Percentiles rank a stretch among this genome's conserved stretches.
Evolutionary conservation across 2,797 vertebrate species (phyloP).

Genomic region (Darevskia mixta): DNA sequence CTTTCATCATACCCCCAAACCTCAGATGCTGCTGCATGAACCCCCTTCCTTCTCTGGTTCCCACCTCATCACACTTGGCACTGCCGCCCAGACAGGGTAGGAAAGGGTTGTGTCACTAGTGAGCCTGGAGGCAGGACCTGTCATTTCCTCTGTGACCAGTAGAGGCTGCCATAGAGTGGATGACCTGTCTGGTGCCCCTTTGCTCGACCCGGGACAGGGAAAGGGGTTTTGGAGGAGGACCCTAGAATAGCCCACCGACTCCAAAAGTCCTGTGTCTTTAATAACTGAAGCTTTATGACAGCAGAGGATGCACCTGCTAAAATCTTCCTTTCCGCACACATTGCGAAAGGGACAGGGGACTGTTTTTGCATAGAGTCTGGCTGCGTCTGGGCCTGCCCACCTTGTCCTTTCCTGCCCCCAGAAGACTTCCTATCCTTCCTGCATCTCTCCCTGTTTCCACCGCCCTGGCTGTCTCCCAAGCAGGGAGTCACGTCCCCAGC

Average conservation of each 20-base stretch:
- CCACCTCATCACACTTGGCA: not conserved
- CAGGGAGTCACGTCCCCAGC: conserved; percentile 26
- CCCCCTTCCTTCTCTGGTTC: not conserved
- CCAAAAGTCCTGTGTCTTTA: not conserved
- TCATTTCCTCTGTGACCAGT: not conserved
- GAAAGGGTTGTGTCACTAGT: not conserved
- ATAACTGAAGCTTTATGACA: not conserved
- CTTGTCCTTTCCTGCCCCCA: not conserved
- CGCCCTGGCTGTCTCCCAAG: conserved; percentile 42
- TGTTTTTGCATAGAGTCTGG: not conserved
- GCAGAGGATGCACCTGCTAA: conserved; percentile 4
- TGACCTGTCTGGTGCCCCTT: not conserved
- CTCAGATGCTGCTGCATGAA: not conserved
- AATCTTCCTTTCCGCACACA: not conserved
- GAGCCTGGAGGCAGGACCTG: not conserved
- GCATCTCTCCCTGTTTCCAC: conserved; percentile 16
- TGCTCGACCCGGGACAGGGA: not conserved
- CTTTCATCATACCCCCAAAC: not conserved
- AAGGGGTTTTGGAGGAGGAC: not conserved
- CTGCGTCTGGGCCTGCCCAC: not conserved
- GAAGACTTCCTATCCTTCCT: not conserved
- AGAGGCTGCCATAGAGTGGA: not conserved
- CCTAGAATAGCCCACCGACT: not conserved
- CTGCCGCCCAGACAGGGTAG: not conserved
- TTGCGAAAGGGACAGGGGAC: not conserved